Base-by-base conservation (phyloP, 2,797 vertebrate genomes). In the Karalla daura region DNA sequence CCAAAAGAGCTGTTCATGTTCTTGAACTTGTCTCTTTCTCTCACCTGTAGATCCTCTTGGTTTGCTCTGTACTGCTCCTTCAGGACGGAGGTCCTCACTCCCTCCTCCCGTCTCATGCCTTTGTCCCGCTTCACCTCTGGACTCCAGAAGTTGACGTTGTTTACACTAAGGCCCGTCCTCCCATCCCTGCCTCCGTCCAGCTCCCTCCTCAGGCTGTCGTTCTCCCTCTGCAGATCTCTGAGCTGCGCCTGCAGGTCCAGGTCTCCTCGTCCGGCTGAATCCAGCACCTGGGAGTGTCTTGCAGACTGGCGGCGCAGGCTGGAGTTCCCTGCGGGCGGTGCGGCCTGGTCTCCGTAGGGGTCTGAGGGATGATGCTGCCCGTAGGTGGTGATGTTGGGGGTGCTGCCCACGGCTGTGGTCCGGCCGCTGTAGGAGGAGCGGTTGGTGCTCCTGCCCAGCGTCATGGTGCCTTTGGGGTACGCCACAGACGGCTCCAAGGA, bases 391-490 rank as follows among this genome's bases (percentile, higher is more conserved):
- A 98, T 98, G 70, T 98, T 98, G 63, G 96, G 96, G 88, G 94
- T 98, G 89, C 97, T 98, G 43, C 96, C 96, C 91, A 92, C 95
- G 44, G 94, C 94, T 35, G 94, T 94, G 67, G 95, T 92, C 13
- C 95, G 91, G 46, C 93, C 93, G 40, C 94, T 93, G 61, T 96
- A 95, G 18, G 95, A 93, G 62, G 95, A 94, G 80, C 95, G 89
- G 66, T 93, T 95, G 30, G 94, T 96, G 87, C 95, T 95, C 83
- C 97, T 94, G 79, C 96, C 97, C 66, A 98, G 91, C 43, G 96
- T 98, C 96, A 98, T 97, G 54, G 96, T 98, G 76, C 95, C 96
- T 93, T 96, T 98, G 43, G 96, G 96, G 81, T 95, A 98, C 36
- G 94, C 91, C 33, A 94, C 95, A n/a, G 96, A 95, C 58, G 94